Conservation (phyloP, 2,797 vertebrate genomes). For the Hemibagrus guttatus region DNA sequence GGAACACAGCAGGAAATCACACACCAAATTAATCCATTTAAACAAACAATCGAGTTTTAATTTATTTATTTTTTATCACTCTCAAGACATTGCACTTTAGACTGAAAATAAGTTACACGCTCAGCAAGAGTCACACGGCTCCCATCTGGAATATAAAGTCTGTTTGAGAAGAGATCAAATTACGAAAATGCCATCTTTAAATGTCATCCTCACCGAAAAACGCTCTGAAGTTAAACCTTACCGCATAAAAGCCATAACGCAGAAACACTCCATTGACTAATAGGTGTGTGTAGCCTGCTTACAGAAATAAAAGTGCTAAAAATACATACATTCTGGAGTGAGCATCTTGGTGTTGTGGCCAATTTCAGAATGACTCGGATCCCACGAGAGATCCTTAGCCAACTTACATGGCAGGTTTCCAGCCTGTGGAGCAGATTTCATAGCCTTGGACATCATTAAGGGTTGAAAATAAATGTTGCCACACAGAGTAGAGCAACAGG, state of each 20-base stretch:
- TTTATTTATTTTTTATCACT: slow-evolving; percentile 20
- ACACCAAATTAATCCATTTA: slow-evolving; percentile 41
- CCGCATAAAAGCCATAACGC: not conserved
- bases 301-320: slow-evolving; percentile 23
- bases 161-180: slow-evolving; percentile 27
- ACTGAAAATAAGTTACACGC: slow-evolving; percentile 29
- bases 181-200: slow-evolving; percentile 31
- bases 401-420: slow-evolving; percentile 36
- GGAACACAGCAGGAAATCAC: slow-evolving; percentile 38
- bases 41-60: slow-evolving; percentile 19
- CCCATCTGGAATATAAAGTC: slow-evolving; percentile 34
- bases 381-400: slow-evolving; percentile 37
- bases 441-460: slow-evolving; percentile 40
- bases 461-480: slow-evolving; percentile 44
- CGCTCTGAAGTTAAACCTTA: slow-evolving; percentile 4
- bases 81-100: slow-evolving; percentile 6
- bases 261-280: slow-evolving; percentile 18
- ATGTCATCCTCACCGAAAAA: not conserved
- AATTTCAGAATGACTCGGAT: slow-evolving; percentile 38
- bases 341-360: slow-evolving; percentile 36
- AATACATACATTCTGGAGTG: slow-evolving; percentile 30
- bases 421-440: slow-evolving; percentile 38
- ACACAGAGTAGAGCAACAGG: slow-evolving; percentile 25
- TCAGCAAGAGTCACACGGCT: slow-evolving; percentile 23
- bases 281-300: slow-evolving; percentile 26